Evolutionary conservation across 2,888 invertebrate genomes (phyloP).

Genomic region (Eucriotettix oculatus): DNA sequence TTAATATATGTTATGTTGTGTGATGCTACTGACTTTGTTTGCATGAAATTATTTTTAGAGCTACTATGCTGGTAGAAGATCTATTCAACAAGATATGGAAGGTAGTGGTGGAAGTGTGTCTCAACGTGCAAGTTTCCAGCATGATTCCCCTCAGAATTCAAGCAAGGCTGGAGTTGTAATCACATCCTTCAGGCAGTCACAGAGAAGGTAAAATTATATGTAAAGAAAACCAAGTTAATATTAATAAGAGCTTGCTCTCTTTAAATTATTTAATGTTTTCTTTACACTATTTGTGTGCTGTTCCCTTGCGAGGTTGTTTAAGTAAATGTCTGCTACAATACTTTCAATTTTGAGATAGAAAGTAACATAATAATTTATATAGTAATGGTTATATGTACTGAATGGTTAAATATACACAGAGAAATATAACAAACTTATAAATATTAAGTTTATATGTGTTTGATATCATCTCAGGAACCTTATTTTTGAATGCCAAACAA

Average conservation of each 20-base stretch:
- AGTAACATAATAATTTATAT: no score
- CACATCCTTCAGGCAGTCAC: constrained; percentile 75
- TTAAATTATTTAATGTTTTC: no score
- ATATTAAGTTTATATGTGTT: neutral
- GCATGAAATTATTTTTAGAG: constrained; percentile 20
- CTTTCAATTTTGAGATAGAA: no score
- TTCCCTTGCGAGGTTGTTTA: no score
- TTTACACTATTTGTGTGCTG: no score
- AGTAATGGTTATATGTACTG: no score
- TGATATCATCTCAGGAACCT: no score
- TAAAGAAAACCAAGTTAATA: no score
- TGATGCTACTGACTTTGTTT: neutral
- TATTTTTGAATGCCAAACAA: neutral
- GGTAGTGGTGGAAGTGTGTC: constrained; percentile 25
- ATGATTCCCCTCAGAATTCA: constrained; percentile 38
- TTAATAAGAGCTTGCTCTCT: no score
- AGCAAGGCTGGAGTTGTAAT: constrained; percentile 78
- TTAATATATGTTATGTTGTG: no score
- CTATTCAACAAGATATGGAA: constrained; percentile 29
- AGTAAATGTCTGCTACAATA: no score
- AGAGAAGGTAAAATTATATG: constrained; percentile 46
- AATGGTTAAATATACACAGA: neutral
- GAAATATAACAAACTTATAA: neutral
- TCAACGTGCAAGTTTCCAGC: constrained; percentile 42
- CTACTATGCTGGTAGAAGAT: constrained; percentile 30